Evolutionary conservation across 2,113 vertebrate species (phyloP).

Genomic region (Larimichthys polyactis): DNA sequence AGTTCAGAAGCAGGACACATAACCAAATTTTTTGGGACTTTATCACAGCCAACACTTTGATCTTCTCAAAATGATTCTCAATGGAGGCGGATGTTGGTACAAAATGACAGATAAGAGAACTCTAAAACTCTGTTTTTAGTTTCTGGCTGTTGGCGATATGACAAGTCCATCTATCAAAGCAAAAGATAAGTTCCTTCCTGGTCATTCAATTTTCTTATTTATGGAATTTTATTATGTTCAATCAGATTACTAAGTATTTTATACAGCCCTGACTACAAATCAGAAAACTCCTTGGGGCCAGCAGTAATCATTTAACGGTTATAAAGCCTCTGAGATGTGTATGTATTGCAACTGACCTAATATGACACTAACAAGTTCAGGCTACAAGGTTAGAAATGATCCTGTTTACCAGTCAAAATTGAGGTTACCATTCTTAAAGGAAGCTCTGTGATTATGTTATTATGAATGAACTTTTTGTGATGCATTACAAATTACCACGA

Average conservation of each 20-base stretch:
- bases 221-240: neutral
- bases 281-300: neutral
- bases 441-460: neutral
- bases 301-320: neutral
- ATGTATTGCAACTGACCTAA: neutral
- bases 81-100: slow-evolving; percentile 27
- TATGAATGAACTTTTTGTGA: neutral
- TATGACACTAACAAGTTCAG: neutral
- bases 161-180: neutral
- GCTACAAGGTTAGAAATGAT: neutral
- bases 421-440: neutral
- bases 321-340: neutral
- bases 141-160: slow-evolving; percentile 11
- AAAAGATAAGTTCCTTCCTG: neutral
- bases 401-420: neutral
- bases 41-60: slow-evolving; percentile 44
- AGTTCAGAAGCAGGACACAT: slow-evolving; percentile 32
- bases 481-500: neutral
- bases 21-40: slow-evolving; percentile 35
- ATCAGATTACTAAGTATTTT: neutral
- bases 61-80: slow-evolving; percentile 32
- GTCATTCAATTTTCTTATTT: neutral
- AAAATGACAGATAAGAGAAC: slow-evolving; percentile 36
- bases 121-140: slow-evolving; percentile 14
- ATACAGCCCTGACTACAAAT: neutral